Evolutionary conservation across 2,888 invertebrate species (phyloP), one percentile per base, ranked within the genome.

Genomic region (Lampropteryx suffumata): DNA sequence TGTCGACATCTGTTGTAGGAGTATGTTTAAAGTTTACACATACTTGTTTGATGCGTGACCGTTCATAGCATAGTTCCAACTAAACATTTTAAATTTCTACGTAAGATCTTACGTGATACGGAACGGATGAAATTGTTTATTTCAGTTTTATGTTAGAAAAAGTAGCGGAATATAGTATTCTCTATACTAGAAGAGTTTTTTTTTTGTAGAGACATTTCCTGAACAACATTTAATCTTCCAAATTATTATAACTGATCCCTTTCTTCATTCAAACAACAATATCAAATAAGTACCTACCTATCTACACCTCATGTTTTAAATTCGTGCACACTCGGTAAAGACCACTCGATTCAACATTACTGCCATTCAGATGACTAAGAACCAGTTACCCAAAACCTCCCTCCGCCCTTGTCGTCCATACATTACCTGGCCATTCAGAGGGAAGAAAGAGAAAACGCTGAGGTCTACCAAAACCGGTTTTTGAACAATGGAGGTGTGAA

Each of bases 401-500:
- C 67, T 9, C 56, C 32, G 51, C 65, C 50, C 69, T 55, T 56
- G 11, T 26, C 52, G 49, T 46, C 43, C 49, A 26, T 44, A 59
- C 41, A 9, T 12, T 14, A 36, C 28, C 32, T 49, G 65, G 57
- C 50, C 35, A 48, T 27, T 55, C 50, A 55, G 57, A 71, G 57
- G 64, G 44, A 50, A 62, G 61, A 56, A 58, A 51, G 55, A 61
- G 67, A 46, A 59, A 59, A 52, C 52, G 47, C 46, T 43, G 54
- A 56, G 79, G 50, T 76, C 87, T 66, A 41, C 8, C 37, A 48
- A 57, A 42, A 64, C 56, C 79, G 82, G 87, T 47, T 55, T 54
- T 29, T 47, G 70, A 79, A 86, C 86, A 87, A 87, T 84, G 64
- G 84, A 86, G 81, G 87, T 86, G 87, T 82, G 85, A 85, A 87